Evolutionary conservation across 2,113 vertebrate genomes (phyloP).

Genomic region (Ailuropoda melanoleuca): DNA sequence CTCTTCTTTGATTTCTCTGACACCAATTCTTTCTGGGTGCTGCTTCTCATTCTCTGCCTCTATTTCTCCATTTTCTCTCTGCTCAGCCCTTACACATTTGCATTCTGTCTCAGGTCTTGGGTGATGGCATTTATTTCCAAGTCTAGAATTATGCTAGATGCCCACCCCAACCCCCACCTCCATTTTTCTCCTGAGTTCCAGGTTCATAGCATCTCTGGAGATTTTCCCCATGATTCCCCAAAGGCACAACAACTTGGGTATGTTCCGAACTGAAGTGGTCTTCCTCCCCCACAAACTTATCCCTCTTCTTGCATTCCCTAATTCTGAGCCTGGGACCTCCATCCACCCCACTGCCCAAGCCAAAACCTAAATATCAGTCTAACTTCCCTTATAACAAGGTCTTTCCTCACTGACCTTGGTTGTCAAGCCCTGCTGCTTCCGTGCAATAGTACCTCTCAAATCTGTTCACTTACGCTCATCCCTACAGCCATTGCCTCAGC

Average conservation of each 20-base stretch:
- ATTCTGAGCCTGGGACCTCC: not conserved
- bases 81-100: not conserved
- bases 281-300: not conserved
- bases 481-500: not conserved
- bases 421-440: not conserved
- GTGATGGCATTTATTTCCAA: not conserved
- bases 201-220: not conserved
- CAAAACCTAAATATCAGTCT: not conserved
- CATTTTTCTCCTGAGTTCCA: constrained; percentile 2
- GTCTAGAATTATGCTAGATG: not conserved
- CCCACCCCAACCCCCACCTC: not conserved
- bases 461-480: not conserved
- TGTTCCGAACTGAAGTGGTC: not conserved
- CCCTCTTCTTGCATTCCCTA: not conserved
- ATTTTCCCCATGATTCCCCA: not conserved
- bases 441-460: not conserved
- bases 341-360: not conserved
- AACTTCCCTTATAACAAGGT: not conserved
- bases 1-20: not conserved
- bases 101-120: not conserved
- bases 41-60: not conserved
- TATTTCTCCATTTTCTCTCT: not conserved
- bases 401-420: not conserved
- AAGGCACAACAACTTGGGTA: not conserved
- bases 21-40: not conserved